A percentile compares a stretch with the other conserved stretches of the same genome.
These are phyloP conservation scores for Panthera leo DNA, from an alignment of 2,113 vertebrate genomes.

Conservation along the genomic window DNA sequence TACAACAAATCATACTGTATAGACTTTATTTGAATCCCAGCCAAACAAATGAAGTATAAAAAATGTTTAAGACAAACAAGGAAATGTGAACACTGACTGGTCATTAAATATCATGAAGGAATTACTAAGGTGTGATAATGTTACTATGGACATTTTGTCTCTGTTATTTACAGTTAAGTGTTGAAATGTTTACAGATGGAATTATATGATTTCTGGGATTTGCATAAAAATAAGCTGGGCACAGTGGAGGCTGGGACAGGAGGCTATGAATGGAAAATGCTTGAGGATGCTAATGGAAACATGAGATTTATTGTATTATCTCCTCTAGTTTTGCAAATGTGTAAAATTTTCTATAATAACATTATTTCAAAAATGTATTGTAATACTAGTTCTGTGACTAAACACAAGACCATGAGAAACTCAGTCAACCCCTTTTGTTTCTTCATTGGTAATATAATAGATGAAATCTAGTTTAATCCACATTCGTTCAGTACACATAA, in stretches of 20 bases:
- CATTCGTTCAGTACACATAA: background rate
- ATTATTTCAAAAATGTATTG: background rate
- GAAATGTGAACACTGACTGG: background rate
- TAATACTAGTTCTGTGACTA: background rate
- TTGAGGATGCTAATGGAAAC: background rate
- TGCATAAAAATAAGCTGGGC: background rate
- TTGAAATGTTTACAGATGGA: background rate
- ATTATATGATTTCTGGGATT: background rate
- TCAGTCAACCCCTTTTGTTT: background rate
- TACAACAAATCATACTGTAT: background rate
- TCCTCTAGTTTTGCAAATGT: background rate
- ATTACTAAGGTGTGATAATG: background rate
- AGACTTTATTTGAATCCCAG: background rate
- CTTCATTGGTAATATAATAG: background rate
- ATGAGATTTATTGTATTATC: background rate
- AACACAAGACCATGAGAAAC: background rate
- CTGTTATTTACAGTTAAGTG: background rate
- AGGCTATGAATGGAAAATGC: background rate
- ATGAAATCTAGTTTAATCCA: background rate
- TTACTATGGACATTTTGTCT: background rate
- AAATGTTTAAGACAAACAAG: background rate
- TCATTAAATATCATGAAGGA: background rate
- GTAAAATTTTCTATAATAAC: background rate
- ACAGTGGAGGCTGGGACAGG: accelerated
- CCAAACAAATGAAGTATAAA: background rate